Base-by-base conservation (phyloP, 2,797 vertebrate genomes). In the Trichosurus vulpecula region DNA sequence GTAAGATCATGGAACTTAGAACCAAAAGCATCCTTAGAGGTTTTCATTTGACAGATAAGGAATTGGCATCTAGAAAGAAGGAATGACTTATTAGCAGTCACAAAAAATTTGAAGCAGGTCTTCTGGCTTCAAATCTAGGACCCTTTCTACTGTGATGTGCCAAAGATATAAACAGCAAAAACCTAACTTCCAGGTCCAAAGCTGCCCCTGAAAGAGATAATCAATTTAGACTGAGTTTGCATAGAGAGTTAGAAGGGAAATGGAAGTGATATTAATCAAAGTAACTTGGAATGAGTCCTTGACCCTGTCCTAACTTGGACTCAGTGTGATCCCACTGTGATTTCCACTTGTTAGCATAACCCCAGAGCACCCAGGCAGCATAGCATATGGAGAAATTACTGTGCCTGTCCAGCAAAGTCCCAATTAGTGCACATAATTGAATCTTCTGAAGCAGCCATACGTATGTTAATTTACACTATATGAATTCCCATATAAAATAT, bases 191-290 rank as follows among this genome's bases (percentile, higher is more conserved):
- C 53, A 81, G 0, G 52, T 57, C 58, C 96, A 16, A 74, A 91
- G 89, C 54, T 53, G 66, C 81, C 81, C 56, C 58, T 54, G n/a
- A 53, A 53, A 6, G 91, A 91, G 93, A 90, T 52, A 61, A 9
- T 92, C 55, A 10, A 2, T 90, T 31, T 53, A n/a, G 54, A 91
- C 91, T 31, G 52, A 58, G 57, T 87, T 87, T 12, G 27, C 14
- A 0, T 31, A 0, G 55, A 0, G 55, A n/a, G 52, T 30, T 57
- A 1, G 0, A 4, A 16, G 54, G n/a, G 25, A 25, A 11, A 57
- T 14, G 81, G 1, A 91, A 90, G 27, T 25, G 22, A 47, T 29
- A 19, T 25, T 14, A 92, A 27, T 13, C 57, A 1, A 3, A 0
- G 0, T 53, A 55, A 94, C 16, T 87, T 61, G 30, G 57, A 55